A percentile compares a stretch with the other conserved stretches of the same genome.
phyloP scores from a whole-genome alignment of 2,113 vertebrate genomes.

The Vidua chalybeata region DNA sequence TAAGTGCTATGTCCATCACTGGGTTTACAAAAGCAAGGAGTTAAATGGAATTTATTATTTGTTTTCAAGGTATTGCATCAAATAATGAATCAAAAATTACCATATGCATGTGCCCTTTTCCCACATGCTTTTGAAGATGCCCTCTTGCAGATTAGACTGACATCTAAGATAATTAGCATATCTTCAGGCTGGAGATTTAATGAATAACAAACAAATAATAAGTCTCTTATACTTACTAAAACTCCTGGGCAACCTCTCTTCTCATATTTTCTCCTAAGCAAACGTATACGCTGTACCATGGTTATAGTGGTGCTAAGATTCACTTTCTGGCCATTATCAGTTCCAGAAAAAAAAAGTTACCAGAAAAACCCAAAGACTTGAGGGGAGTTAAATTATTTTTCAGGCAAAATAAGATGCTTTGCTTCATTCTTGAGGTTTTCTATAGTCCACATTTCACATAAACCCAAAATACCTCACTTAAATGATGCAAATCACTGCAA shows the following conservation, averaged over 20 bases:
- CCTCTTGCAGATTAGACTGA: background rate
- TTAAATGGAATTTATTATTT: background rate
- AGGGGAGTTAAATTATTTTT: background rate
- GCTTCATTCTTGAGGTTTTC: background rate
- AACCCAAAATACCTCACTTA: background rate
- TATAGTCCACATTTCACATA: background rate
- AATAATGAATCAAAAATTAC: background rate
- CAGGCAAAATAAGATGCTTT: background rate
- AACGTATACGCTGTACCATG: background rate
- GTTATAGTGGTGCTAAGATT: background rate
- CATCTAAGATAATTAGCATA: background rate
- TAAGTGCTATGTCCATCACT: background rate
- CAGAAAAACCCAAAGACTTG: background rate
- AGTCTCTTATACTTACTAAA: background rate
- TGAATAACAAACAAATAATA: constrained; percentile 28
- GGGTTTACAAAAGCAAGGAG: background rate
- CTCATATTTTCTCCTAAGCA: background rate
- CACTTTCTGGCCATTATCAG: background rate
- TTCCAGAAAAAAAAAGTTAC: background rate
- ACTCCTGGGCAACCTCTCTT: background rate
- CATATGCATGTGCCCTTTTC: background rate
- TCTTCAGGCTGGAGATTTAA: background rate
- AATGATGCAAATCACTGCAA: background rate
- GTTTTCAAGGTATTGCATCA: background rate
- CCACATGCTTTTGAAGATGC: constrained; percentile 1